These are phyloP conservation scores for Ormyrus labotus DNA, from an alignment of 2,888 invertebrate genomes.

Conservation along the genomic window DNA sequence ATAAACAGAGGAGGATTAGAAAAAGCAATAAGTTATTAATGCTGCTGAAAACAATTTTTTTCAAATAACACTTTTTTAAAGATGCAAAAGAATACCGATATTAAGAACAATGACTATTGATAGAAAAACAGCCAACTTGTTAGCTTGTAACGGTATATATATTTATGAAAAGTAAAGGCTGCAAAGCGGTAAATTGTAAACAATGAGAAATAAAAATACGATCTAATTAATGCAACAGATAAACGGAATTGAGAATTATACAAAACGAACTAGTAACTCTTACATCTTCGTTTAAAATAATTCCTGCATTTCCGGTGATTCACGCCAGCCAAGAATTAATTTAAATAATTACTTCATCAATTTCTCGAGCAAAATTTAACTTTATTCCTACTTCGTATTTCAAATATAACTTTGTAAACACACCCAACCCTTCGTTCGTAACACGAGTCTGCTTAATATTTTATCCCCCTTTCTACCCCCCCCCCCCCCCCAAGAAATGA, in stretches of 20 bases:
- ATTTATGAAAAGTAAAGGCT: too few species aligned
- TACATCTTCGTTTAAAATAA: background rate
- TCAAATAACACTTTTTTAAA: too few species aligned
- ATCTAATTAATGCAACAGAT: too few species aligned
- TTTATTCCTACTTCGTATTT: background rate
- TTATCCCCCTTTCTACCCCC: background rate
- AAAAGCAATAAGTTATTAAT: too few species aligned
- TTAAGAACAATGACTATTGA: too few species aligned
- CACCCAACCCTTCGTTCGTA: background rate
- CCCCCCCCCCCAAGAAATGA: background rate
- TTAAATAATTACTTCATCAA: slow-evolving; percentile 20
- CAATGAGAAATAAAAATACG: background rate
- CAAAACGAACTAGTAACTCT: too few species aligned
- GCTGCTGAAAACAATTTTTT: too few species aligned
- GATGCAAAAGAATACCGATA: too few species aligned
- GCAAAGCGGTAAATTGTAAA: background rate
- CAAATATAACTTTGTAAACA: background rate
- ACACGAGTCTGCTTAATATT: slow-evolving; percentile 1
- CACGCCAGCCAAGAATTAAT: slow-evolving; percentile 17
- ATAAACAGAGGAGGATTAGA: too few species aligned
- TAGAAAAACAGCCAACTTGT: background rate
- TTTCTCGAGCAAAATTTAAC: background rate
- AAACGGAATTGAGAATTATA: too few species aligned
- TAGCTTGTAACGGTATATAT: background rate
- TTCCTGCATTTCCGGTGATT: slow-evolving; percentile 40